Percentiles rank a stretch among this genome's conserved stretches.
phyloP scores from a whole-genome alignment of 1,140 invertebrate genomes.

The Holotrichia oblita region DNA sequence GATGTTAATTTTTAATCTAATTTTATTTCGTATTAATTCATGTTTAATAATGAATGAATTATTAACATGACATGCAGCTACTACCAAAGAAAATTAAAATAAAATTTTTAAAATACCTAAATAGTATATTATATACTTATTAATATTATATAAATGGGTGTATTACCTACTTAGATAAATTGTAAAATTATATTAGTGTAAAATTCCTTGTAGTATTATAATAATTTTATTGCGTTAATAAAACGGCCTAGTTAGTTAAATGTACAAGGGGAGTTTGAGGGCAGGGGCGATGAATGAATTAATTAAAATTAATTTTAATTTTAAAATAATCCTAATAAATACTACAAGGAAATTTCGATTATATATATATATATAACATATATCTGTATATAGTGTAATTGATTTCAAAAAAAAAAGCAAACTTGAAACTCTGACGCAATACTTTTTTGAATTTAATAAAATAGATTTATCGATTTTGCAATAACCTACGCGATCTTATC shows the following conservation, averaged over 20 bases:
- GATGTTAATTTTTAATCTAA: background rate
- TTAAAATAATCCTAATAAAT: background rate
- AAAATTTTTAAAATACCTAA: constrained; percentile 13
- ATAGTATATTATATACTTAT: background rate
- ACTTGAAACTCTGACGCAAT: background rate
- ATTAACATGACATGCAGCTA: constrained; percentile 31
- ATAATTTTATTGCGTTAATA: too few species aligned
- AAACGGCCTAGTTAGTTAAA: too few species aligned
- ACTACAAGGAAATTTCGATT: constrained; percentile 1
- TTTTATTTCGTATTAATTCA: constrained; percentile 21
- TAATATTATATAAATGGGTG: background rate
- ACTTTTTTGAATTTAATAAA: background rate
- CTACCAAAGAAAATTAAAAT: constrained; percentile 34
- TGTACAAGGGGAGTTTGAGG: too few species aligned
- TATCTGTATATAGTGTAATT: constrained; percentile 7
- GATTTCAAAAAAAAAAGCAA: background rate
- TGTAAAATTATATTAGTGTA: background rate
- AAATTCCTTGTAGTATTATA: constrained; percentile 14
- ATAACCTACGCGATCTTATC: too few species aligned
- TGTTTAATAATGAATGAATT: constrained; percentile 8
- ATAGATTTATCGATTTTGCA: background rate
- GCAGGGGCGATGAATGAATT: too few species aligned
- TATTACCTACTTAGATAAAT: constrained; percentile 27
- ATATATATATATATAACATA: too few species aligned
- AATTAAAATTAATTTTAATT: too few species aligned